A percentile compares a stretch with the other conserved stretches of the same genome.
Conservation (phyloP, 1,140 invertebrate species). For the Cylas formicarius region DNA sequence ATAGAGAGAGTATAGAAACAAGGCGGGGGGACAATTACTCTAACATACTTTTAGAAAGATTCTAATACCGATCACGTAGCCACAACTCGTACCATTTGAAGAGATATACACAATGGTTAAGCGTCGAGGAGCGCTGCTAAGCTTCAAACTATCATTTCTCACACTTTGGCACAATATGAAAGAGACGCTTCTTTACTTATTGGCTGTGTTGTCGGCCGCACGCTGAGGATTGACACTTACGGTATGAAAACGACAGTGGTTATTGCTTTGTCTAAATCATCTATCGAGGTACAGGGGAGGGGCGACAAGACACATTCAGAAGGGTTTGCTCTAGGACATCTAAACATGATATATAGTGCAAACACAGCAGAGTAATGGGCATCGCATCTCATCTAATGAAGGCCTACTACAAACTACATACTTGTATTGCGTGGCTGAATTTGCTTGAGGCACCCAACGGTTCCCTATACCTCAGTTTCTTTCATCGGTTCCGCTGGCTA, state of each 20-base stretch:
- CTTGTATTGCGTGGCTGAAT: constrained; percentile 57
- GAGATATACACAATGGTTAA: too few species aligned
- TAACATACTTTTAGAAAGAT: constrained; percentile 15
- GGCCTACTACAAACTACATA: constrained; percentile 49
- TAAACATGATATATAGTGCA: constrained; percentile 39
- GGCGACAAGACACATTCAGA: constrained; percentile 33
- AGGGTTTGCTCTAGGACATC: constrained; percentile 36
- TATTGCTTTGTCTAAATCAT: constrained; percentile 18
- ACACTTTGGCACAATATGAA: too few species aligned
- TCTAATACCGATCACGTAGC: too few species aligned
- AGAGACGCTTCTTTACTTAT: too few species aligned
- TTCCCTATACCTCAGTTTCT: constrained; percentile 58
- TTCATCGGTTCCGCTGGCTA: constrained; percentile 66
- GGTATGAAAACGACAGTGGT: too few species aligned
- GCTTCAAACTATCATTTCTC: too few species aligned
- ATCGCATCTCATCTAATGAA: constrained; percentile 40
- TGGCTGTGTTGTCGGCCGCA: constrained; percentile 28
- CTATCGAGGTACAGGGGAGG: constrained; percentile 28
- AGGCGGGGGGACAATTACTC: constrained; percentile 14
- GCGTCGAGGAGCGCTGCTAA: too few species aligned
- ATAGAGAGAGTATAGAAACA: constrained; percentile 16
- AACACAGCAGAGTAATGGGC: constrained; percentile 31
- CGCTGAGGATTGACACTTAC: too few species aligned
- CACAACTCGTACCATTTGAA: too few species aligned
- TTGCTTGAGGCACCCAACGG: constrained; percentile 39